Base-by-base conservation (phyloP, 37 sponge, comb jelly and placozoan genomes). In the Oopsacas minuta region DNA sequence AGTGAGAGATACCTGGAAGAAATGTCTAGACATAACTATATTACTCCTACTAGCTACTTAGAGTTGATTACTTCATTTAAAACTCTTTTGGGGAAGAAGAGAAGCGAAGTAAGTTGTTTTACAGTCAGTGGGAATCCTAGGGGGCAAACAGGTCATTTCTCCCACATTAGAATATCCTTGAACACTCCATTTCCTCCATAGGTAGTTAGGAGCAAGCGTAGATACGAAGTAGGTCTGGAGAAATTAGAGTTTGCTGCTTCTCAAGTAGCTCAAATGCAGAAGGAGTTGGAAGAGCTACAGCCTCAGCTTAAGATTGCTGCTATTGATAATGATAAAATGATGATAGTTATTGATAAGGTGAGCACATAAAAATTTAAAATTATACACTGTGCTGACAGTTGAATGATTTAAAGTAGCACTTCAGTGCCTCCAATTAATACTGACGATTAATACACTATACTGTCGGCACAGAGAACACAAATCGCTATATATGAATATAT, bases 51-150 rank as follows among this genome's bases (percentile, higher is more conserved):
- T 30, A 95, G 96, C 0, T 98, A 98, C 84, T 89, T 98, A 36
- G 99, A 98, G 87, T 90, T 98, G 37, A 98, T 98, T 36, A 93
- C 96, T 0, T 98, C 96, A 5, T 95, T 98, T 88, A 98, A 98
- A 88, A 52, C 83, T 23, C 88, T 98, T 36, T 52, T 98, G 52
- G 84, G 85, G 15, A 86, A 42, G 82, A 98, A 95, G 81, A 89
- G 93, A 86, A 89, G 89, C n/a, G 91, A 89, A 37, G 89, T 98
- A 0, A 37, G 84, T n/a, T n/a, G n/a, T n/a, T n/a, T n/a, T n/a
- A n/a, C n/a, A n/a, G n/a, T n/a, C n/a, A n/a, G n/a, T n/a, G n/a
- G n/a, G n/a, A n/a, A n/a, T n/a, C n/a, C n/a, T n/a, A n/a, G n/a
- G n/a, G n/a, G n/a, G n/a, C n/a, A n/a, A n/a, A n/a, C n/a, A n/a